phyloP scores from a whole-genome alignment of 2,888 invertebrate genomes.

The Iselma pallidipennis region DNA sequence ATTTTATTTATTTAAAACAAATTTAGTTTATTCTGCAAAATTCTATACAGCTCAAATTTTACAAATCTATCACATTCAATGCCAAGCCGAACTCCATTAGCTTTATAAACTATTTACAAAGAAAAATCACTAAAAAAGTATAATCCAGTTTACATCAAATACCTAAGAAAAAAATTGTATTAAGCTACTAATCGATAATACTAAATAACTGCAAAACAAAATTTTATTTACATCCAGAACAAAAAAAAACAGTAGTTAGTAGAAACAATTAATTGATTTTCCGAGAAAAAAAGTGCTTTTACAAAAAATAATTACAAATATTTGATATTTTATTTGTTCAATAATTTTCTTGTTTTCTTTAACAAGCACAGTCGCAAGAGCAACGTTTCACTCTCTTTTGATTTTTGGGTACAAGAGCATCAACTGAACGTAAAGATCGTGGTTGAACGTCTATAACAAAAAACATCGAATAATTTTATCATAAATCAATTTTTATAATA shows the following conservation, averaged over 20 bases:
- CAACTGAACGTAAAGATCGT: conserved; percentile 63
- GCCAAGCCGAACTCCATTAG: conserved; percentile 1
- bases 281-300: background rate
- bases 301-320: background rate
- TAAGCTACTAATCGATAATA: background rate
- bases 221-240: conserved; percentile 4
- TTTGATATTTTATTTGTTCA: background rate
- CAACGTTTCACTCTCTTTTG: conserved; percentile 75
- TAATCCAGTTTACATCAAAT: background rate
- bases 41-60: conserved; percentile 3
- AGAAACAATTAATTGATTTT: background rate
- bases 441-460: conserved; percentile 76
- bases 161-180: background rate
- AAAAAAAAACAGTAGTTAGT: background rate
- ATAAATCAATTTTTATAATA: background rate
- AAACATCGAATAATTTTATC: conserved; percentile 11
- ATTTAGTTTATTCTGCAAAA: conserved; percentile 36
- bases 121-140: background rate
- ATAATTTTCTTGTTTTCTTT: conserved; percentile 34
- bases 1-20: background rate
- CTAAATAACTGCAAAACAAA: conserved; percentile 3
- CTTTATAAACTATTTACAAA: conserved; percentile 5
- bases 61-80: conserved; percentile 5
- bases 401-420: conserved; percentile 56
- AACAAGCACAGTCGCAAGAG: conserved; percentile 74